These are phyloP conservation scores for Vollenhovia emeryi DNA, from an alignment of 1,140 invertebrate genomes.

Conservation along the genomic window DNA sequence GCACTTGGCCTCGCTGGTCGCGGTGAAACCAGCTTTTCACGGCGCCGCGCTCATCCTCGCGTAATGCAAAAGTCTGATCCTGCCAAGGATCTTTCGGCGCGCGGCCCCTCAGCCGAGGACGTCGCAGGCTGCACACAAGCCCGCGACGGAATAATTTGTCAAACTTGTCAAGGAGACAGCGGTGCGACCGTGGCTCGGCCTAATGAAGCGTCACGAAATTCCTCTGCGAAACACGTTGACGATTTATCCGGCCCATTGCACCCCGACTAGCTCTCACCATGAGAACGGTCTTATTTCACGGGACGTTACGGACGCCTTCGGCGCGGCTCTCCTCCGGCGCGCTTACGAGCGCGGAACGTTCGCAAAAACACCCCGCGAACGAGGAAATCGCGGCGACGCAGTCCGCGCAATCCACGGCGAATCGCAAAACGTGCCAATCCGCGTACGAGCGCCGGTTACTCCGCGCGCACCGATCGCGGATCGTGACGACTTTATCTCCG, in stretches of 20 bases:
- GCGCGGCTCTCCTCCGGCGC: conserved; percentile 52
- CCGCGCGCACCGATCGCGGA: conserved; percentile 46
- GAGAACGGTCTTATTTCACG: conserved; percentile 72
- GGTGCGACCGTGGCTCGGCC: conserved; percentile 75
- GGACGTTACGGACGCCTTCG: conserved; percentile 59
- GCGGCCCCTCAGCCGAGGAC: conserved; percentile 51
- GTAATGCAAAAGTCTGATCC: conserved; percentile 58
- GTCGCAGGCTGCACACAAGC: conserved; percentile 32
- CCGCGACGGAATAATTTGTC: conserved; percentile 81
- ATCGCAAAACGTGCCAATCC: conserved; percentile 56
- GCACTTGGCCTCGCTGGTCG: background rate
- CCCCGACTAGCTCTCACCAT: conserved; percentile 60
- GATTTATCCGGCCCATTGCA: conserved; percentile 80
- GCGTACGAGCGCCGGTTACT: background rate
- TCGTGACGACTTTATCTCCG: conserved; percentile 46
- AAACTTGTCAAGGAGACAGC: conserved; percentile 82
- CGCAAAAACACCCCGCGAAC: conserved; percentile 36
- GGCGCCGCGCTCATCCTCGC: background rate
- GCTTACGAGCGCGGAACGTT: conserved; percentile 34
- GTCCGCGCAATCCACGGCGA: conserved; percentile 47
- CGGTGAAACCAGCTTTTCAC: background rate
- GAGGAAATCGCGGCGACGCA: conserved; percentile 8
- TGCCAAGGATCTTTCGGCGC: conserved; percentile 52
- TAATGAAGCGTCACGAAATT: conserved; percentile 84
- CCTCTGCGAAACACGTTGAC: conserved; percentile 81